Evolutionary conservation across 1,140 invertebrate species (phyloP), one percentile per base, ranked within the genome.

Genomic region (Eueides isabella): DNA sequence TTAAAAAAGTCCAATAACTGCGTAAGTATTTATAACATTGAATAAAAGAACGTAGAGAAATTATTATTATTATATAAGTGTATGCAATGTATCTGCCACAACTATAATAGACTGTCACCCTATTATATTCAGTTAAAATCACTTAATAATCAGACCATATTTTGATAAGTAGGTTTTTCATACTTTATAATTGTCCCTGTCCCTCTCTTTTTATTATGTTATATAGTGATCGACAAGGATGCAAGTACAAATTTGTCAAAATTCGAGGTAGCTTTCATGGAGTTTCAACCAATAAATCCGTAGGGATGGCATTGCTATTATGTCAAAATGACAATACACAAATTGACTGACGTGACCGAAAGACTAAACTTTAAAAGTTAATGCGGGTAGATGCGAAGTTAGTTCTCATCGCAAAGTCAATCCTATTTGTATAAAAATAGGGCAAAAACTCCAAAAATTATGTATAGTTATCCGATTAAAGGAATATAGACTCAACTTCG

Each of bases 281-380:
- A 81, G 81, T 84, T 87, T 86, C 82, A 85, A 90, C 90, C 89
- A 91, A 91, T 90, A 92, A 89, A 87, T 83, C 85, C 82, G 80
- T 83, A 78, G 87, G 87, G 90, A 90, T 90, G 88, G 87, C 80
- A 87, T 84, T 67, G 76, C 90, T 92, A 92, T 92, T 92, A 91
- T 92, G 89, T 91, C 86, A 87, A 87, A 89, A 89, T 92, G 88
- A 91, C 89, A 92, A 92, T 91, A 91, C 84, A 89, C 85, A 88
- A 88, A 92, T 92, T 91, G 89, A 91, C 88, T 91, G 90, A 91
- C 89, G 85, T 85, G 88, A 88, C 87, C 89, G 86, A 90, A 88
- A 90, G 79, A 86, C 88, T 90, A 91, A 92, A 92, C 87, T 91
- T 78, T 80, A 88, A 81, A 89, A 91, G 88, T 89, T 91, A 91